A percentile compares a stretch with the other conserved stretches of the same genome.
Evolutionary conservation across 2,113 vertebrate species (phyloP).

Genomic region (Herpailurus yagouaroundi): DNA sequence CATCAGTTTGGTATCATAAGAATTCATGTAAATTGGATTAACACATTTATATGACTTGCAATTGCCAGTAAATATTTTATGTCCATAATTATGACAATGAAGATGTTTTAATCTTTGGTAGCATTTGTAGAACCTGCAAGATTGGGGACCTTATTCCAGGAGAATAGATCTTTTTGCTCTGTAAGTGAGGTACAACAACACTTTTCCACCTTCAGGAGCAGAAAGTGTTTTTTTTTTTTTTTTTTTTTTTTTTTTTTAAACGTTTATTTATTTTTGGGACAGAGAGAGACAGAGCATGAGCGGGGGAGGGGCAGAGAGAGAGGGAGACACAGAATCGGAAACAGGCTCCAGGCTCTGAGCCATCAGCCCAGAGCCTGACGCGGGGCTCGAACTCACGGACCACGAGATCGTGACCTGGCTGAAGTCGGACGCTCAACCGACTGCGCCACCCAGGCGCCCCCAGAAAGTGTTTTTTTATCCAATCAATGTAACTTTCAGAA

Average conservation of each 20-base stretch:
- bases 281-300: too few relatives aligned
- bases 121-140: neutral
- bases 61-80: neutral
- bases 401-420: too few relatives aligned
- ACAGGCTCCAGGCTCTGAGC: too few relatives aligned
- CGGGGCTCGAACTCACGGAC: too few relatives aligned
- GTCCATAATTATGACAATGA: slow-evolving; percentile 20
- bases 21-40: neutral
- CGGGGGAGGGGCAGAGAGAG: too few relatives aligned
- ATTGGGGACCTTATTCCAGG: neutral
- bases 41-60: neutral
- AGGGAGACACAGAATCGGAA: too few relatives aligned
- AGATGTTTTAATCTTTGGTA: neutral
- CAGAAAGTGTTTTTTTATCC: neutral
- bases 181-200: neutral
- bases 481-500: neutral
- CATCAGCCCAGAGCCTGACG: too few relatives aligned
- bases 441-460: too few relatives aligned
- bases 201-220: neutral
- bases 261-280: too few relatives aligned
- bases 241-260: too few relatives aligned
- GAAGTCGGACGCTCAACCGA: too few relatives aligned
- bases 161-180: neutral
- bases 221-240: neutral
- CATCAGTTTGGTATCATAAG: neutral